A percentile compares a stretch with the other conserved stretches of the same genome.
Conservation (phyloP, 1,140 invertebrate genomes). For the Andricus grossulariae region DNA sequence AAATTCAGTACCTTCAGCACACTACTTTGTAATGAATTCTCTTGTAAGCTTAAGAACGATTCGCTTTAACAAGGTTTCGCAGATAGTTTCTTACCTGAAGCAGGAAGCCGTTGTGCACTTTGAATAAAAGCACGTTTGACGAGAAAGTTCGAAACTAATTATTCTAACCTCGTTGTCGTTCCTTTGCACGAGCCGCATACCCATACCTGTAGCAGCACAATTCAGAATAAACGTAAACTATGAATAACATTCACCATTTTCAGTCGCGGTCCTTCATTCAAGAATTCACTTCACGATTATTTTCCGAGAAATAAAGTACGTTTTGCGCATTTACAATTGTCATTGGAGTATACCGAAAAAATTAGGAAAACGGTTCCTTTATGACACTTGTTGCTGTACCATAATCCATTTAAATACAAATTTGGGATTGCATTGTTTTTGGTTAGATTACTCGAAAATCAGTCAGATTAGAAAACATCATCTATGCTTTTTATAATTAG, state of each 20-base stretch:
- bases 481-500: too few species aligned
- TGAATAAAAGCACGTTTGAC: constrained; percentile 17
- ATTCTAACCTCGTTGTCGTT: constrained; percentile 5
- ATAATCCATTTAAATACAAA: too few species aligned
- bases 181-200: not conserved
- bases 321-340: constrained; percentile 51
- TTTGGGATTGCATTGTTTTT: too few species aligned
- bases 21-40: not conserved
- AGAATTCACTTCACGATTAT: constrained; percentile 15
- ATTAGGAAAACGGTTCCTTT: too few species aligned
- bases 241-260: constrained; percentile 3
- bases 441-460: too few species aligned
- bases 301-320: constrained; percentile 48
- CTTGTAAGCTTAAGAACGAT: not conserved
- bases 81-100: constrained; percentile 13
- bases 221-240: not conserved
- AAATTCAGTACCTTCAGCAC: not conserved
- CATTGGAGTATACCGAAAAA: too few species aligned
- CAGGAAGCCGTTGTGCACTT: not conserved
- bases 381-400: too few species aligned
- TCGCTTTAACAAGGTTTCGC: not conserved
- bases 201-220: not conserved
- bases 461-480: too few species aligned
- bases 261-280: not conserved
- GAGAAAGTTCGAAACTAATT: constrained; percentile 18